phyloP scores from a whole-genome alignment of 1,140 invertebrate species.

The Hormaphis cornu region DNA sequence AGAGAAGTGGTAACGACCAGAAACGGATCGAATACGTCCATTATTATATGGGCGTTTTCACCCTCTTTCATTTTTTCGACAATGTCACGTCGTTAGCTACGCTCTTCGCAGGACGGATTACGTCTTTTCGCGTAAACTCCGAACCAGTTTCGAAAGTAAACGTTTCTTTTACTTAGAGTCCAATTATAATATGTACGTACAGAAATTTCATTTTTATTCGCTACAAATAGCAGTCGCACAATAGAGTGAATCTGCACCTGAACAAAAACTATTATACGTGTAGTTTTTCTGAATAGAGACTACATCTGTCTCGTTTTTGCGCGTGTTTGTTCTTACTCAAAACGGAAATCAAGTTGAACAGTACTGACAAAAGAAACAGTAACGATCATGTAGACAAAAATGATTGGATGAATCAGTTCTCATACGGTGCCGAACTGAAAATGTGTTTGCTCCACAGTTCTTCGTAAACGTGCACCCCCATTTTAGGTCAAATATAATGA shows the following conservation, averaged over 20 bases:
- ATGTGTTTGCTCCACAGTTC: too few species aligned
- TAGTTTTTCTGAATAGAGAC: not conserved
- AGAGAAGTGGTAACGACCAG: conserved; percentile 5
- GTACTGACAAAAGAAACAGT: too few species aligned
- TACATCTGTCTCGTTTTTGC: too few species aligned
- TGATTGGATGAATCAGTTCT: too few species aligned
- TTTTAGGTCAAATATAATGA: too few species aligned
- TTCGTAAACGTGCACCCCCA: too few species aligned
- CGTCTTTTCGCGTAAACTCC: not conserved
- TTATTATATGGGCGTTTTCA: not conserved
- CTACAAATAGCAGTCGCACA: not conserved
- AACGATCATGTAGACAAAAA: too few species aligned
- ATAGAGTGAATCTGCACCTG: not conserved
- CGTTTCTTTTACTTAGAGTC: not conserved
- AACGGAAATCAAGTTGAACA: too few species aligned
- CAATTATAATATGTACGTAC: not conserved
- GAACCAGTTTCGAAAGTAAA: not conserved
- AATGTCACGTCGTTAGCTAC: conserved; percentile 10
- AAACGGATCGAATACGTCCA: not conserved
- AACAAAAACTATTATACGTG: not conserved
- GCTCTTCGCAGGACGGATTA: not conserved
- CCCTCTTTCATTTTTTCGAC: not conserved
- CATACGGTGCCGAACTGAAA: too few species aligned
- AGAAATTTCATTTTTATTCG: not conserved
- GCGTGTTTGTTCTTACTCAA: too few species aligned